Percentiles rank a stretch among this genome's conserved stretches.
Evolutionary conservation across 2,888 invertebrate genomes (phyloP).

Genomic region (Chrysolina oricalcia): DNA sequence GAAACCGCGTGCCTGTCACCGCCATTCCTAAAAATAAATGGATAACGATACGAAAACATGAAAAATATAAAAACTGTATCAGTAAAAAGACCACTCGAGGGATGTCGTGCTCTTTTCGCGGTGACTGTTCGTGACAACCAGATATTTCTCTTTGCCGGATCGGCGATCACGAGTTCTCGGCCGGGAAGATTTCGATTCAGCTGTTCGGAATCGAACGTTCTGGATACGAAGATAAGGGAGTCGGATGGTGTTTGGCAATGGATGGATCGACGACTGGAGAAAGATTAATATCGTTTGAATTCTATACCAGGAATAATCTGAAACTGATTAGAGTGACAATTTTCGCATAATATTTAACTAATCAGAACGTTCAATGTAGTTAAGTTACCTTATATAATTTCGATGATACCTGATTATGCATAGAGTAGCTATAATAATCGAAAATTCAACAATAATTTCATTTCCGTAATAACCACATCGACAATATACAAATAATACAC

Average conservation of each 20-base stretch:
- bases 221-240: background rate
- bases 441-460: too few relatives aligned
- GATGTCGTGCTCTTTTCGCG: constrained; percentile 51
- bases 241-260: background rate
- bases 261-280: background rate
- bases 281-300: too few relatives aligned
- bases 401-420: too few relatives aligned
- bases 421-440: too few relatives aligned
- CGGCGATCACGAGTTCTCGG: constrained; percentile 48
- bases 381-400: too few relatives aligned
- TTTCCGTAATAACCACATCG: too few relatives aligned
- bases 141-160: constrained; percentile 59
- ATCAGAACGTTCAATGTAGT: too few relatives aligned
- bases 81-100: constrained; percentile 45
- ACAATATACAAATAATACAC: too few relatives aligned
- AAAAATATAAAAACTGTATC: constrained; percentile 57
- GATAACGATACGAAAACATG: constrained; percentile 59
- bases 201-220: constrained; percentile 21
- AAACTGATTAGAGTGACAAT: too few relatives aligned
- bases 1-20: constrained; percentile 52
- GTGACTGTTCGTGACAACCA: constrained; percentile 58
- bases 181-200: constrained; percentile 40
- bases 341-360: too few relatives aligned
- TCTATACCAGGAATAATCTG: too few relatives aligned
- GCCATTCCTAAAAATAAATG: constrained; percentile 54